Evolutionary conservation across 2,797 vertebrate species (phyloP).

Genomic region (Myotis vivesi): DNA sequence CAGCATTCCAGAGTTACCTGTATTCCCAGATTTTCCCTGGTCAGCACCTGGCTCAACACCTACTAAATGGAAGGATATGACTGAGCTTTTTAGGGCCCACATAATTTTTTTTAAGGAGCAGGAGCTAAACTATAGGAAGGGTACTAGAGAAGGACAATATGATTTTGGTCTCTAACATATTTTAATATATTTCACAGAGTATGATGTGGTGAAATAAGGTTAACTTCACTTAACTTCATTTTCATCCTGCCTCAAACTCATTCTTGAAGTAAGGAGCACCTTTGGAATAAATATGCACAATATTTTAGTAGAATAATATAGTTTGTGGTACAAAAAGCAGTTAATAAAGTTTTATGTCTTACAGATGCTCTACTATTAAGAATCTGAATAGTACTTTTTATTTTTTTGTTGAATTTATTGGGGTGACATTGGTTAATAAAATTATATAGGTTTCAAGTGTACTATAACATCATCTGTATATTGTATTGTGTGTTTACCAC

Average conservation of each 20-base stretch:
- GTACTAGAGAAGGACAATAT: neutral
- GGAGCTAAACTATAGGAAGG: neutral
- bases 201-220: neutral
- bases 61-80: neutral
- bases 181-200: neutral
- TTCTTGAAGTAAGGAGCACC: neutral
- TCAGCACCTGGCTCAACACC: neutral
- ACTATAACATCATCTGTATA: neutral
- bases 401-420: neutral
- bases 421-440: neutral
- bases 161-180: neutral
- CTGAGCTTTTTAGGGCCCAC: neutral
- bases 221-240: neutral
- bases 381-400: neutral
- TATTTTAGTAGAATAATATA: neutral
- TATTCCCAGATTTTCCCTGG: neutral
- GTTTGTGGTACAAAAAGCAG: neutral
- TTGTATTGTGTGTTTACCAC: neutral
- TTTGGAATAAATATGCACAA: neutral
- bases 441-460: neutral
- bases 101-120: neutral
- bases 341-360: neutral
- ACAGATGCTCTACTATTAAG: neutral
- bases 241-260: neutral
- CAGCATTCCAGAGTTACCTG: neutral